A percentile compares a stretch with the other conserved stretches of the same genome.
Evolutionary conservation across 2,888 invertebrate species (phyloP).

Genomic region (Chalcosyrphus nemorum): DNA sequence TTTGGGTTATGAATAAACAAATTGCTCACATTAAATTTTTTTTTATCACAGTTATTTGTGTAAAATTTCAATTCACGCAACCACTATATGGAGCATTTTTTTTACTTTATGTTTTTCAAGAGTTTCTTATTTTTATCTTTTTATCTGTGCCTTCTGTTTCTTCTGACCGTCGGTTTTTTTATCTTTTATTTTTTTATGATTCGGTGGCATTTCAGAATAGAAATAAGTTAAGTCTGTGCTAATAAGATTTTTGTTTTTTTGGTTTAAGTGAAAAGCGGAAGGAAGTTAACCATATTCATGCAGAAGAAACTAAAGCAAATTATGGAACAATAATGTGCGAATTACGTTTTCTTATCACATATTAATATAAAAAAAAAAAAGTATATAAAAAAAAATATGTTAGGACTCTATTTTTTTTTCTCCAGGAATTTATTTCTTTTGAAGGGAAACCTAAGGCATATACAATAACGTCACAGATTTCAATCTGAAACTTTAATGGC

Average conservation of each 20-base stretch:
- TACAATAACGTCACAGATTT: constrained; percentile 71
- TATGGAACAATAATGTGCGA: constrained; percentile 32
- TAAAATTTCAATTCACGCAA: constrained; percentile 31
- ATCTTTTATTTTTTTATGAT: constrained; percentile 6
- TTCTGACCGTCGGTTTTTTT: constrained; percentile 1
- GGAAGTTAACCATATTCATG: background rate
- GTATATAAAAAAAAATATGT: constrained; percentile 14
- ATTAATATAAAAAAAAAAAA: constrained; percentile 33
- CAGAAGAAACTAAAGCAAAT: constrained; percentile 14
- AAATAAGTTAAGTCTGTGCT: constrained; percentile 4
- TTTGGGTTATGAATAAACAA: constrained; percentile 34
- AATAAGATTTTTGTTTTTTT: background rate
- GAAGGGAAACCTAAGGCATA: constrained; percentile 73
- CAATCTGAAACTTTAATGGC: constrained; percentile 72
- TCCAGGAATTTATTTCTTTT: constrained; percentile 40
- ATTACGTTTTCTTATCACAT: constrained; percentile 41
- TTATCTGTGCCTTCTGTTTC: constrained; percentile 23
- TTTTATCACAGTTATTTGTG: constrained; percentile 54
- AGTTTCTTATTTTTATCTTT: constrained; percentile 4
- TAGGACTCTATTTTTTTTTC: constrained; percentile 29
- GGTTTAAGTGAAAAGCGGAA: constrained; percentile 2
- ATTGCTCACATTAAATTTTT: constrained; percentile 55
- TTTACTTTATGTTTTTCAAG: background rate
- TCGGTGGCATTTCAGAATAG: constrained; percentile 42
- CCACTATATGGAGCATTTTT: constrained; percentile 10